Percentiles rank a stretch among this genome's conserved stretches.
phyloP scores from a whole-genome alignment of 2,113 vertebrate genomes.

The Chiloscyllium plagiosum region DNA sequence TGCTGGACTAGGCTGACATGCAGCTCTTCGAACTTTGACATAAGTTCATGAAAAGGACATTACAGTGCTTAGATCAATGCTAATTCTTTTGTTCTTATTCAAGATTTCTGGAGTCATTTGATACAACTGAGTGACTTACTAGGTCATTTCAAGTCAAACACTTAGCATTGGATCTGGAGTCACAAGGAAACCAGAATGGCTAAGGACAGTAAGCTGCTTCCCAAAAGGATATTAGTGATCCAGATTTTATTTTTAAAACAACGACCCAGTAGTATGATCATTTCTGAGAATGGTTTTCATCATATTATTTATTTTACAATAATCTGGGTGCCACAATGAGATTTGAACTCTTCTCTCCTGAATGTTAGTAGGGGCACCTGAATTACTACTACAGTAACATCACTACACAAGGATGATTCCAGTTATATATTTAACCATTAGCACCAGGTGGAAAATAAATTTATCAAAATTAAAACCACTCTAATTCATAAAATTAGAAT shows the following conservation, averaged over 20 bases:
- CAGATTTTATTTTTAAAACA: neutral
- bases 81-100: too few relatives aligned
- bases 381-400: neutral
- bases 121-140: too few relatives aligned
- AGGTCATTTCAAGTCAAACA: neutral
- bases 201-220: neutral
- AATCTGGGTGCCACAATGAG: neutral
- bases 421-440: neutral
- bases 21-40: too few relatives aligned
- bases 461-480: neutral
- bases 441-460: neutral
- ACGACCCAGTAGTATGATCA: neutral
- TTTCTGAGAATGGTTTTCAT: neutral
- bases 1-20: too few relatives aligned
- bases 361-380: neutral
- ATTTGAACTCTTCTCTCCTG: neutral
- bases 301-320: neutral
- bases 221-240: neutral
- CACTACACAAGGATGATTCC: neutral
- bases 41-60: too few relatives aligned
- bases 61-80: too few relatives aligned
- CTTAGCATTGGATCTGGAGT: neutral
- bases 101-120: too few relatives aligned
- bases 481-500: neutral
- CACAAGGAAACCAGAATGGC: neutral